Base-by-base conservation (phyloP, 2,888 invertebrate genomes). In the Drosophila putrida region DNA sequence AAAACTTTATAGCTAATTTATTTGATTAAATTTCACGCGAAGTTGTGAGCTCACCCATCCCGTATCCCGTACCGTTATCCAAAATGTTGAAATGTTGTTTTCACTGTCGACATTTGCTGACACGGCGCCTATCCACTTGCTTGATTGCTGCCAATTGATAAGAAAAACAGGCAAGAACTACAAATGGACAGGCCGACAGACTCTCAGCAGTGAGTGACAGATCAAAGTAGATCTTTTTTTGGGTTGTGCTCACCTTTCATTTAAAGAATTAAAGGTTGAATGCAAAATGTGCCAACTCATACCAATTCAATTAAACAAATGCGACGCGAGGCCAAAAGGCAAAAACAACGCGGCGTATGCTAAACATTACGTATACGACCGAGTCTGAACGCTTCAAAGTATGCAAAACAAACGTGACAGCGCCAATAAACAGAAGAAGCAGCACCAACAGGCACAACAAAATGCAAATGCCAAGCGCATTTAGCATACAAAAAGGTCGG, bases 1-100 rank as follows among this genome's bases (percentile, higher is more conserved):
- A 85, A 85, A 86, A 88, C 80, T 86, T 86, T 85, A 85, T 83
- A 82, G 86, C 85, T 88, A 88, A 85, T 85, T 85, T 85, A 85
- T 85, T 88, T 85, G 88, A 85, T 85, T 85, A 85, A 88, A 85
- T 85, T 85, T 82, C 71, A 71, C 80, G 68, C 70, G 66, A 50
- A 55, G 39, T 63, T 63, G 46, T 53, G 60, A 57, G 41, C 44
- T 61, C 54, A 31, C 35, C 35, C 13, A 20, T 27, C 36, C 20
- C 28, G 9, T 31, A 20, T 27, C 36, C 20, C 28, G 9, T 31
- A 25, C 38, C 35, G 35, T 27, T 47, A 27, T 6, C 38, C 28
- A 51, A 75, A 58, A 75, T 71, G 77, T 57, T 71, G 62, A 79
- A 70, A 65, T 63, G 73, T 68, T 71, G 51, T 67, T 75, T 59